These are phyloP conservation scores for Ptilodon capucinus DNA, from an alignment of 2,888 invertebrate species.

Conservation along the genomic window DNA sequence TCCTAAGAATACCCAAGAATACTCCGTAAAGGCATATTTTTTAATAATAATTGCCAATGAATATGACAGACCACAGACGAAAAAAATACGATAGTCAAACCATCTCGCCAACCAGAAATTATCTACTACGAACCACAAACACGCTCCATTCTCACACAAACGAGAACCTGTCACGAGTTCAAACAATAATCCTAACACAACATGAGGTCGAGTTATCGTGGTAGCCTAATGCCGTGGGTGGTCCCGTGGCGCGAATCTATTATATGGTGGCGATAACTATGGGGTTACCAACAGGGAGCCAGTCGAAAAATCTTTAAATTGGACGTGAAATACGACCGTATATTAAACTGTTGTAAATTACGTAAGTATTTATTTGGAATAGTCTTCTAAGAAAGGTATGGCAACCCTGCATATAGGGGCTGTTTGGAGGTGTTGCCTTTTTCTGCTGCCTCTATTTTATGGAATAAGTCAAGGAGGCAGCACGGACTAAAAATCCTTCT, in stretches of 20 bases:
- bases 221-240: constrained; percentile 33
- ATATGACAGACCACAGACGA: no score
- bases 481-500: no score
- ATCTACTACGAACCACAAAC: constrained; percentile 13
- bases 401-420: background rate
- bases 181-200: background rate
- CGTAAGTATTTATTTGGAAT: constrained; percentile 1
- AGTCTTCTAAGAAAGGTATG: background rate
- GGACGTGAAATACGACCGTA: constrained; percentile 37
- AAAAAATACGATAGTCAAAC: no score
- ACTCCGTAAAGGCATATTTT: no score
- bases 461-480: no score
- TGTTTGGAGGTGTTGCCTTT: no score
- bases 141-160: constrained; percentile 7
- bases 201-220: constrained; percentile 23
- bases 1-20: no score
- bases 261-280: constrained; percentile 27
- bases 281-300: constrained; percentile 26
- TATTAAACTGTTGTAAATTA: constrained; percentile 11
- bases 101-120: background rate
- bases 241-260: constrained; percentile 33
- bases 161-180: constrained; percentile 6
- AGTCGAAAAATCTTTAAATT: constrained; percentile 34
- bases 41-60: no score
- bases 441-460: no score